Evolutionary conservation across 2,113 vertebrate genomes (phyloP).

Genomic region (Aspidoscelis tigris): DNA sequence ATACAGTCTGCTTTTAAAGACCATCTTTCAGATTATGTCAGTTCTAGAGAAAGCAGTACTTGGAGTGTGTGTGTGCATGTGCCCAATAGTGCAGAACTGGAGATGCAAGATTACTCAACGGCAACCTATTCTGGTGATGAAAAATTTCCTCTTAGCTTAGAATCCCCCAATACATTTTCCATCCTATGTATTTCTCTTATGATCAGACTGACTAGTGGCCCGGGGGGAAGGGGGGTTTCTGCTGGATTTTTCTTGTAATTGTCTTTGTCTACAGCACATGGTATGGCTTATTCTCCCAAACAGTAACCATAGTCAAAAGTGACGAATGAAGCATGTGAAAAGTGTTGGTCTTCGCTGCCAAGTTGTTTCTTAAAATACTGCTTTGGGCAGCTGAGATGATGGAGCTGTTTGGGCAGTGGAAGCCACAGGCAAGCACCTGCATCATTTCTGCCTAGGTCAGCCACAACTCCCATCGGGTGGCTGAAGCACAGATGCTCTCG

Average conservation of each 20-base stretch:
- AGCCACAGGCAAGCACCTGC: too few relatives aligned
- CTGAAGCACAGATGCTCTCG: too few relatives aligned
- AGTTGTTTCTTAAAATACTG: too few relatives aligned
- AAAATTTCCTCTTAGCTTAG: slow-evolving; percentile 64
- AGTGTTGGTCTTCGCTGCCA: too few relatives aligned
- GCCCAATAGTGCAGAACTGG: slow-evolving; percentile 37
- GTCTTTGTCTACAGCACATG: not conserved
- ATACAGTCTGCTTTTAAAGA: not conserved
- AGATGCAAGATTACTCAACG: slow-evolving; percentile 60
- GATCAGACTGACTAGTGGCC: slow-evolving; percentile 22
- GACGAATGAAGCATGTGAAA: too few relatives aligned
- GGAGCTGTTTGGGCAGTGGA: too few relatives aligned
- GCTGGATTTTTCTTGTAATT: not conserved
- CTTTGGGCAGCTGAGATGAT: too few relatives aligned
- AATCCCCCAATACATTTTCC: slow-evolving; percentile 63
- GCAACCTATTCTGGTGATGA: slow-evolving; percentile 63
- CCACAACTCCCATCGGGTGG: too few relatives aligned
- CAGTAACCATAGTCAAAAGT: too few relatives aligned
- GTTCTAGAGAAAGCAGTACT: not conserved
- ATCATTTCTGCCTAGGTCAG: too few relatives aligned
- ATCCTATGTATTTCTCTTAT: slow-evolving; percentile 41
- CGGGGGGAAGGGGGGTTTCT: slow-evolving; percentile 7
- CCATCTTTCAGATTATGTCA: slow-evolving; percentile 12
- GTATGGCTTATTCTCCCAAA: not conserved
- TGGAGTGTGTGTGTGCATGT: not conserved